Base-by-base conservation (phyloP, 2,797 vertebrate species). In the Psittacula derbiana region DNA sequence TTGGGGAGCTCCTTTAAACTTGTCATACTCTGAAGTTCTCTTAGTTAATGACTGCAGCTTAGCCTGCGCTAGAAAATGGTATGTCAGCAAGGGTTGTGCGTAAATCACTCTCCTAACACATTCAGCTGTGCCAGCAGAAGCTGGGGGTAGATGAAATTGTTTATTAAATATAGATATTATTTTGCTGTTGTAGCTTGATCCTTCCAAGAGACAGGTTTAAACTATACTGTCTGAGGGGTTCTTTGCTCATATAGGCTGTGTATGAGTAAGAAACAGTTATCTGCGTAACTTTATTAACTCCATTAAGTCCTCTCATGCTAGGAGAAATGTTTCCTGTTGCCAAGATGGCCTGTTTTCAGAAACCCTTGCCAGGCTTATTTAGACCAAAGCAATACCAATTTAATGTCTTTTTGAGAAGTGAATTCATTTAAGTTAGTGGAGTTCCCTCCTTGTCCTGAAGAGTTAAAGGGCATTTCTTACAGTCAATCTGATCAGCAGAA, bases 21-120 rank as follows among this genome's bases (percentile, higher is more conserved):
- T 7, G 2, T 71, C 1, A 2, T 62, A n/a, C 46, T 61, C 86
- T 69, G 58, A 94, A 88, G 70, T 93, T 92, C 46, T 85, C 44
- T 23, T 83, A 53, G 91, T 81, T 96, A 95, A 95, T 94, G 92
- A 92, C 76, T 83, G 38, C 58, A 86, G 92, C 86, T 95, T 95
- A 92, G 92, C 90, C 86, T 86, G 94, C 73, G 47, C 58, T 88
- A 80, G 76, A 90, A 92, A 88, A 86, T 58, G 82, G 88, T 88
- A 86, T 3, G 25, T 95, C 88, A 95, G 90, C 11, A 50, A 90
- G 80, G 82, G 43, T 7, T 92, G 90, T 75, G 82, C 0, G 23
- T 91, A 95, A 90, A 88, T 96, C 93, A 81, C 62, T 96, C 83
- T 86, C 88, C 58, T 47, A 90, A 88, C 73, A 38, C 73, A 10